These are phyloP conservation scores for Agapostemon virescens DNA, from an alignment of 2,888 invertebrate genomes.

Conservation along the genomic window DNA sequence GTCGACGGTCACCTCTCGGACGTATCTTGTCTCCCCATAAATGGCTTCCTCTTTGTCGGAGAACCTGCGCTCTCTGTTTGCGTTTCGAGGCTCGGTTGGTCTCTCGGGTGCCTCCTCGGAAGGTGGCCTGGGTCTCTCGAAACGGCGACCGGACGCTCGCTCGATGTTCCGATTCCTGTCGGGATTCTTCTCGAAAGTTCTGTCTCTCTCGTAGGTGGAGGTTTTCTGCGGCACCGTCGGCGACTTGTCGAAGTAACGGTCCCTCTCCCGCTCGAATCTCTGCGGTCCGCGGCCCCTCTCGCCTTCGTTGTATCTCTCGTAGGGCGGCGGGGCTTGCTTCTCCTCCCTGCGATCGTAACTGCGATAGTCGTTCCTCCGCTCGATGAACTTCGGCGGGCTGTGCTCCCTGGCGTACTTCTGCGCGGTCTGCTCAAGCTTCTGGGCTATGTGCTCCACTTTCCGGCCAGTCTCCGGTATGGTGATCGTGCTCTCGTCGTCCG, in stretches of 20 bases:
- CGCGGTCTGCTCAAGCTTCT: constrained; percentile 79
- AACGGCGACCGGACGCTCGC: constrained; percentile 70
- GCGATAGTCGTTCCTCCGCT: constrained; percentile 72
- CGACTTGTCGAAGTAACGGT: constrained; percentile 67
- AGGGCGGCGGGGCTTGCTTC: constrained; percentile 61
- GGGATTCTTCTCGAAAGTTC: constrained; percentile 74
- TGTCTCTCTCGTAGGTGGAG: constrained; percentile 71
- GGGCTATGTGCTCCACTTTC: constrained; percentile 79
- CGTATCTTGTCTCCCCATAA: constrained; percentile 74
- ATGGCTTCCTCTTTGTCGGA: constrained; percentile 77
- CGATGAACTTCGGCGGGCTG: constrained; percentile 78
- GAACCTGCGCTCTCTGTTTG: constrained; percentile 72
- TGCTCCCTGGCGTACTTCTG: constrained; percentile 79
- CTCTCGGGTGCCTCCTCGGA: constrained; percentile 78
- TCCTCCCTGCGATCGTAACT: constrained; percentile 62
- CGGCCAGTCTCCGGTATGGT: constrained; percentile 77
- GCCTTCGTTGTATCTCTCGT: constrained; percentile 67
- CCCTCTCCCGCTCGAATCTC: constrained; percentile 62
- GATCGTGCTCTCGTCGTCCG: constrained; percentile 78
- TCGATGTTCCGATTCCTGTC: constrained; percentile 70
- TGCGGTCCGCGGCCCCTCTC: constrained; percentile 56
- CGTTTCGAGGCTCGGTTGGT: constrained; percentile 64
- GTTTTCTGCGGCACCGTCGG: constrained; percentile 40
- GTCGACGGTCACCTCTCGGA: constrained; percentile 69
- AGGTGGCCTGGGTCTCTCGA: constrained; percentile 77